Base-by-base conservation (phyloP, 2,113 vertebrate genomes). In the Nyctereutes procyonoides region DNA sequence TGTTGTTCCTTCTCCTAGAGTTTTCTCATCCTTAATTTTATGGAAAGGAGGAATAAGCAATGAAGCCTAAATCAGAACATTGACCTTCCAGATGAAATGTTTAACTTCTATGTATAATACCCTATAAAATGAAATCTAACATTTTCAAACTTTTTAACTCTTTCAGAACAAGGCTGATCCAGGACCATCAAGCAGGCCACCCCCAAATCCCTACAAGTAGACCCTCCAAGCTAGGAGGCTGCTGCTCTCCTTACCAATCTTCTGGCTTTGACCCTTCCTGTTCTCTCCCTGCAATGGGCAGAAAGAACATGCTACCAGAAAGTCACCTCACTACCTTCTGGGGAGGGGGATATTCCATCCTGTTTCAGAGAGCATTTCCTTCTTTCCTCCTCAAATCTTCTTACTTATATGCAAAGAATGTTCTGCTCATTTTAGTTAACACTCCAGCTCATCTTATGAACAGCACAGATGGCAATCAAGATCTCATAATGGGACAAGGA, bases 321-420 rank as follows among this genome's bases (percentile, higher is more conserved):
- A 17, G 35, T 94, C 85, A 86, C 48, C 30, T 58, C 60, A 60
- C 63, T 80, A 73, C 22, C 22, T 30, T 84, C 43, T 92, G 11
- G 43, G 13, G 4, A 62, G 35, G 1, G 0, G 8, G 22, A 24
- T 35, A 62, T 38, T 60, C 24, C 8, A 79, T 30, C 12, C 74
- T 84, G 12, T 32, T 92, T 87, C 26, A 53, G n/a, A 89, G 2
- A 76, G 9, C 32, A 83, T 81, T 94, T 90, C 58, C 73, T 93
- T 91, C 71, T 83, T 69, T 38, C 8, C 24, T 14, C 11, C 2
- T 28, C 96, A 97, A 97, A 86, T 35, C 16, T 32, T 86, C 55
- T 32, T 55, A 95, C n/a, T 88, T 91, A 35, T 80, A n/a, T 81
- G 55, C 53, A 35, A 91, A 62, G 32, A 65, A 12, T 86, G 11